Base-by-base conservation (phyloP, 2,888 invertebrate species). In the Hyposoter dolosus region DNA sequence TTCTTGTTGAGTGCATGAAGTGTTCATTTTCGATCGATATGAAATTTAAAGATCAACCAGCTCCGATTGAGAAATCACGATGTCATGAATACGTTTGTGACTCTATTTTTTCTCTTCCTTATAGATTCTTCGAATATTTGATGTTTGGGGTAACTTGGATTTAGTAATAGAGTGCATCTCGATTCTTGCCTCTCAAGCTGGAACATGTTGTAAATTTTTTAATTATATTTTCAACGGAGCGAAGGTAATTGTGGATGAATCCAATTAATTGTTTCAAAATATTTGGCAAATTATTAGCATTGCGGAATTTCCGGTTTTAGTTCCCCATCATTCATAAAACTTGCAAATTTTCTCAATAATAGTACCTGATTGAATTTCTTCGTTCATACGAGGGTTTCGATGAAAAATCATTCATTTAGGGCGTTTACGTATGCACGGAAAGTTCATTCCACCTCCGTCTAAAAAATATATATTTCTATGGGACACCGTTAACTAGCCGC, bases 111-210 rank as follows among this genome's bases (percentile, higher is more conserved):
- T 23, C 50, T 63, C n/a, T 23, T 23, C 19, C 56, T 19, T 19
- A 32, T 56, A 87, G 87, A 56, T 82, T 56, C 56, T 84, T 43
- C 80, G 77, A 66, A 53, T 88, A 19, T 71, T 86, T 23, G 75
- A 84, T 10, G 80, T 72, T 53, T 85, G 82, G 66, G 82, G 77
- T 23, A 63, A 85, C 32, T 72, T 86, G 66, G 88, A 88, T 78
- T 60, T 72, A 56, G 53, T 84, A 32, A 81, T 88, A 50, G 88
- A 84, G 10, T 81, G 81, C 19, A 28, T 71, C 45, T 86, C 88
- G 0, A 81, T 86, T 56, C 43, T 86, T 0, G 60, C 40, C 0
- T 43, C 81, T 28, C 83, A 86, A 50, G 10, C 63, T n/a, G 65
- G 56, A 0, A 83, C 50, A 3, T 56, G 28, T 43, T n/a, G 63